A percentile compares a stretch with the other conserved stretches of the same genome.
Conservation (phyloP, 2,797 vertebrate genomes). For the Agapornis canus region DNA sequence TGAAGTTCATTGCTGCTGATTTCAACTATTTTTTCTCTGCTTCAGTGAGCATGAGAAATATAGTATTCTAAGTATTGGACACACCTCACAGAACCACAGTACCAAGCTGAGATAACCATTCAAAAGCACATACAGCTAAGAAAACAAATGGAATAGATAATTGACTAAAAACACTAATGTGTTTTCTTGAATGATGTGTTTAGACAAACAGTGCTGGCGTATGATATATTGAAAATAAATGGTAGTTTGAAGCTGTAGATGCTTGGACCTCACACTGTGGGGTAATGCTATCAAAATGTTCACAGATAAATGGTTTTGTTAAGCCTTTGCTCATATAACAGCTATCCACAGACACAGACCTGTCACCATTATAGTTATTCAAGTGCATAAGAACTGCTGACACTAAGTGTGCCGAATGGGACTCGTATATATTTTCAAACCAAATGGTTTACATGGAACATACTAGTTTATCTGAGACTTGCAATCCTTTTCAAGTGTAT, state of each 20-base stretch:
- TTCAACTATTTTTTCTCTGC: conserved; percentile 22
- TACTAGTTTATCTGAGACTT: background rate
- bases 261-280: background rate
- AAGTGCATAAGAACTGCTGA: background rate
- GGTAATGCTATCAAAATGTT: background rate
- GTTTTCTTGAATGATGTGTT: conserved; percentile 51
- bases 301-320: conserved; percentile 41
- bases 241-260: conserved; percentile 28
- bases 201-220: conserved; percentile 39
- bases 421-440: background rate
- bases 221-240: conserved; percentile 39
- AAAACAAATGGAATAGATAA: conserved; percentile 65
- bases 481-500: background rate
- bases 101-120: conserved; percentile 50
- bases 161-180: conserved; percentile 51
- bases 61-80: conserved; percentile 10
- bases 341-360: background rate
- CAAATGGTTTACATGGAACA: background rate
- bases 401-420: background rate
- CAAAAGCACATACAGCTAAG: conserved; percentile 32
- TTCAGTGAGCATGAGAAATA: conserved; percentile 36
- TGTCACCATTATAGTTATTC: background rate
- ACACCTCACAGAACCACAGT: conserved; percentile 30
- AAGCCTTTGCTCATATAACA: background rate
- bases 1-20: background rate